These are phyloP conservation scores for Echeneis naucrates DNA, from an alignment of 2,797 vertebrate species.

Conservation along the genomic window DNA sequence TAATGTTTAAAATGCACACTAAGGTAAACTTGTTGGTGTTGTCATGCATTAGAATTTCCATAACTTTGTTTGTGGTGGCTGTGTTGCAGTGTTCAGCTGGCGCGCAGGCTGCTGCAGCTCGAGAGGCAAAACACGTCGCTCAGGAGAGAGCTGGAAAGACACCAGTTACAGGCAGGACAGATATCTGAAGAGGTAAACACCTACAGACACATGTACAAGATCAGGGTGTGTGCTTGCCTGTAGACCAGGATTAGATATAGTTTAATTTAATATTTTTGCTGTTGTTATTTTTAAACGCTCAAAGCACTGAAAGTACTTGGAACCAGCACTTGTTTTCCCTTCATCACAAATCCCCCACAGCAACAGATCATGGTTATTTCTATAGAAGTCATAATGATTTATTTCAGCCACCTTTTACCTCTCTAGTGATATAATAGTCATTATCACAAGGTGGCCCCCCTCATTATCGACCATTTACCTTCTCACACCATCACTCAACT, in stretches of 20 bases:
- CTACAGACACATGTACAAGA: slow-evolving; percentile 12
- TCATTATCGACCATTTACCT: slow-evolving; percentile 34
- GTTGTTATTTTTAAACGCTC: background rate
- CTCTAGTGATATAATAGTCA: slow-evolving; percentile 29
- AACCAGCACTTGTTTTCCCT: slow-evolving; percentile 36
- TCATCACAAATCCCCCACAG: slow-evolving; percentile 19
- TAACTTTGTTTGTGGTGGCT: slow-evolving; percentile 39
- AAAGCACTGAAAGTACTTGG: slow-evolving; percentile 36
- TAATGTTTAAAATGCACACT: slow-evolving; percentile 6
- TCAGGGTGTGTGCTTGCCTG: slow-evolving; percentile 8
- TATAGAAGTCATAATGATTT: slow-evolving; percentile 51
- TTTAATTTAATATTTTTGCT: slow-evolving; percentile 5
- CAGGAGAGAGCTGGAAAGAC: slow-evolving; percentile 91
- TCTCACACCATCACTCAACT: slow-evolving; percentile 17
- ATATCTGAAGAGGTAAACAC: slow-evolving; percentile 91
- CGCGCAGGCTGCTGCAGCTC: slow-evolving; percentile 94
- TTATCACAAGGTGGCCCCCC: slow-evolving; percentile 38
- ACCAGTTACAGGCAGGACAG: slow-evolving; percentile 86
- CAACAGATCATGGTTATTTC: slow-evolving; percentile 22
- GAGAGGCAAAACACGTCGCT: slow-evolving; percentile 94
- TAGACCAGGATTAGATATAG: slow-evolving; percentile 5
- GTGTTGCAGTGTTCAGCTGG: slow-evolving; percentile 92
- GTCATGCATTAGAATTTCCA: slow-evolving; percentile 58
- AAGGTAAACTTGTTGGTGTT: slow-evolving; percentile 52
- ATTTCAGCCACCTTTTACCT: slow-evolving; percentile 27